phyloP scores from a whole-genome alignment of 2,113 vertebrate species.

The Anguilla rostrata region DNA sequence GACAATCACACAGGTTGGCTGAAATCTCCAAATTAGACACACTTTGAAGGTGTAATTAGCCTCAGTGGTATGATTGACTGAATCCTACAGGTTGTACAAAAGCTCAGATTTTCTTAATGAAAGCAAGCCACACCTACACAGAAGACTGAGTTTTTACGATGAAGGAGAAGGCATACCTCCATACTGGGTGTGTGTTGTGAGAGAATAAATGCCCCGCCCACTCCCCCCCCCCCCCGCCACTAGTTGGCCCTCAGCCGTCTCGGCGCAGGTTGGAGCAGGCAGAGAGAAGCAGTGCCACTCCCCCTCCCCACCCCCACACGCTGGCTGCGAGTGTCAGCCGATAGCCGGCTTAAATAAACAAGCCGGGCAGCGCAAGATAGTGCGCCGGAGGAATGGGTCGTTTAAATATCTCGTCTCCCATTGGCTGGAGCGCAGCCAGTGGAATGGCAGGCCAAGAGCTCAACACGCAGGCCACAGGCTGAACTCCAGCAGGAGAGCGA shows the following conservation, averaged over 20 bases:
- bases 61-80: neutral
- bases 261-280: constrained; percentile 23
- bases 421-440: constrained; percentile 40
- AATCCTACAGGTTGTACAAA: neutral
- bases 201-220: neutral
- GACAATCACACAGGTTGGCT: neutral
- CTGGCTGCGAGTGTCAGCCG: constrained; percentile 43
- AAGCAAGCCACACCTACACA: neutral
- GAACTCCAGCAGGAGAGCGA: constrained; percentile 6
- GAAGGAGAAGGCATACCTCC: neutral
- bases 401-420: constrained; percentile 33
- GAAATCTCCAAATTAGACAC: neutral
- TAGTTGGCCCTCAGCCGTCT: neutral
- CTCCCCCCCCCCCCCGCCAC: neutral
- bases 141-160: neutral
- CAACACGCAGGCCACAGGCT: neutral
- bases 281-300: constrained; percentile 27
- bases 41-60: neutral
- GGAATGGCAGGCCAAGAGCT: constrained; percentile 15
- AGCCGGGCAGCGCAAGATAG: constrained; percentile 41
- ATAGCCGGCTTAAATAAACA: constrained; percentile 52
- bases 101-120: neutral
- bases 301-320: constrained; percentile 23
- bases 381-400: constrained; percentile 40
- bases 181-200: neutral